These are phyloP conservation scores for Philopedon plagiatum DNA, from an alignment of 2,888 invertebrate species.

Conservation along the genomic window DNA sequence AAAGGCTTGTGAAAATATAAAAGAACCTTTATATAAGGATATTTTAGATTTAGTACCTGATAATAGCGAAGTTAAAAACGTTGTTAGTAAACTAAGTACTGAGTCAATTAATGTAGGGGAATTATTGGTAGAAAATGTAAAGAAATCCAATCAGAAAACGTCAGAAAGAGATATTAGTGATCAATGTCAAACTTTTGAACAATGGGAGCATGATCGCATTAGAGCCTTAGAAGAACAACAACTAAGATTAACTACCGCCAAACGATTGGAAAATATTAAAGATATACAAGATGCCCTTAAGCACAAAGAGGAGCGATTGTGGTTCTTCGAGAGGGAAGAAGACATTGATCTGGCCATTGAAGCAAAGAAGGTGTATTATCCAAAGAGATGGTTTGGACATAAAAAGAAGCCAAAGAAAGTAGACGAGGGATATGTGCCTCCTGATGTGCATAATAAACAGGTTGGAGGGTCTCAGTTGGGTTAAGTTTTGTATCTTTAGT, in stretches of 20 bases:
- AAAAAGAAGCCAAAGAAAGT: slow-evolving; percentile 69
- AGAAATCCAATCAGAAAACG: slow-evolving; percentile 71
- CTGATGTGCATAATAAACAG: slow-evolving; percentile 71
- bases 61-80: slow-evolving; percentile 58
- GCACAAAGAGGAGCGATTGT: slow-evolving; percentile 76
- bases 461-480: slow-evolving; percentile 22
- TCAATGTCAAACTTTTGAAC: slow-evolving; percentile 73
- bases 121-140: slow-evolving; percentile 66
- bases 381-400: slow-evolving; percentile 63
- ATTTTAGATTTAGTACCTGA: slow-evolving; percentile 66
- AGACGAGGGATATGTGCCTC: slow-evolving; percentile 81
- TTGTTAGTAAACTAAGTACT: slow-evolving; percentile 54
- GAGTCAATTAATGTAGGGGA: slow-evolving; percentile 64
- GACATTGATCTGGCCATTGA: slow-evolving; percentile 81
- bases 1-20: slow-evolving; percentile 60
- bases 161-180: slow-evolving; percentile 73
- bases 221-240: slow-evolving; percentile 75
- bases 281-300: slow-evolving; percentile 73
- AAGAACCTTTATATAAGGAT: slow-evolving; percentile 64
- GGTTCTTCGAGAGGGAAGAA: slow-evolving; percentile 89
- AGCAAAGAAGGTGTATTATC: slow-evolving; percentile 69
- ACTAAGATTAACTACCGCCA: slow-evolving; percentile 68
- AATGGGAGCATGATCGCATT: slow-evolving; percentile 75
- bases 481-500: background rate
- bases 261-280: slow-evolving; percentile 73